Evolutionary conservation across 30 jellyfish, hydroid and myxozoan species (phyloP), one percentile per base, ranked within the genome.

Genomic region (Nemopilema nomurai): DNA sequence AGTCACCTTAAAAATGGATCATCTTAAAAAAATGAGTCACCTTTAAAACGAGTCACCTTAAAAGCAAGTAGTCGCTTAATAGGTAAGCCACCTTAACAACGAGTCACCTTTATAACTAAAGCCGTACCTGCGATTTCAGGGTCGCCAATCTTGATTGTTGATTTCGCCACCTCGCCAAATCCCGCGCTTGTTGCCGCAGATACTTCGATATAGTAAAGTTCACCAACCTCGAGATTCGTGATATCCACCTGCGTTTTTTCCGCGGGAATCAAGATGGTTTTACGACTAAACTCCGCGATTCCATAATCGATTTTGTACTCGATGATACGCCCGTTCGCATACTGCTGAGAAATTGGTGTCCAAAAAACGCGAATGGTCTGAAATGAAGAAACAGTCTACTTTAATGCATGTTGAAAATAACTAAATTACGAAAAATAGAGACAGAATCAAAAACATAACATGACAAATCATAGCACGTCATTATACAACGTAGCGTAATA

Each of bases 121-220:
- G 31, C 27, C 92, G 9, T 76, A 89, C 96, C 89, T 27, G 92
- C 86, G 20, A 74, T 71, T 27, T 74, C 82, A 4, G 92, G 92
- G 66, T 79, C 86, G 0, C 87, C 91, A 4, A 80, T 69, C 70
- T 72, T 80, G 26, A 89, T 81, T 0, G 96, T 81, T 20, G 81
- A 53, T 57, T 50, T 69, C 18, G 69, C 89, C 51, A 87, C 63
- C 22, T 50, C 77, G 29, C 96, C 89, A 57, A 76, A 79, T 32
- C 96, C 92, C 30, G 75, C 89, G 69, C 83, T 65, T 13, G 91
- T 89, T 8, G 76, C 81, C 19, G 92, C 91, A 27, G 92, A 65
- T 0, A 89, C 92, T 31, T 89, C 96, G 23, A 89, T 49, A n/a
- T 64, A 71, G 79, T 89, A 89, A 81, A 89, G 86, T 74, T 75